Evolutionary conservation across 2,797 vertebrate genomes (phyloP).

Genomic region (Strix occidentalis): DNA sequence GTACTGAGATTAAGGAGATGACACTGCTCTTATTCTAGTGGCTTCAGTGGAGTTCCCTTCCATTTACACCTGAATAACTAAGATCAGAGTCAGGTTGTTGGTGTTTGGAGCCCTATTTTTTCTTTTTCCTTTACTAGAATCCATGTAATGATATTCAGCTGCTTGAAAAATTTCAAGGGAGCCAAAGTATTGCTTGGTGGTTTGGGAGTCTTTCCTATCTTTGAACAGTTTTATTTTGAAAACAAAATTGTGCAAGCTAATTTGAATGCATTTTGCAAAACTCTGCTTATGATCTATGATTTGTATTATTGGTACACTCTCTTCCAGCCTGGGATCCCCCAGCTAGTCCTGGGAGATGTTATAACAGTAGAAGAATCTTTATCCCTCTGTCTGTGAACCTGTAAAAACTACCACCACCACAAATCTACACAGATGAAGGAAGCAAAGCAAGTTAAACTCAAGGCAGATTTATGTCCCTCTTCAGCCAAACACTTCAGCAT

Average conservation of each 20-base stretch:
- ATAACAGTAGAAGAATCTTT: neutral
- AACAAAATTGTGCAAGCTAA: neutral
- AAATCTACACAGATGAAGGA: neutral
- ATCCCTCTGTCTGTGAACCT: neutral
- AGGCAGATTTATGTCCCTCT: neutral
- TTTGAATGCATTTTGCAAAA: neutral
- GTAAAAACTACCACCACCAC: neutral
- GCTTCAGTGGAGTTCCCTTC: neutral
- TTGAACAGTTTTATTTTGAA: slow-evolving; percentile 10
- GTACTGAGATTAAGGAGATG: neutral
- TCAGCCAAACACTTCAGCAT: neutral
- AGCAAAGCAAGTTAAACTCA: neutral
- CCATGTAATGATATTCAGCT: neutral
- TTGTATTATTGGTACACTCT: neutral
- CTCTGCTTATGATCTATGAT: neutral
- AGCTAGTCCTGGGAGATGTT: neutral
- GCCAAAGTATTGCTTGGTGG: neutral
- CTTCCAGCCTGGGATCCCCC: neutral
- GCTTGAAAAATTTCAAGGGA: neutral
- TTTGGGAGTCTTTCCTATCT: neutral
- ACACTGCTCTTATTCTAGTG: neutral
- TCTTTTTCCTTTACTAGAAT: neutral
- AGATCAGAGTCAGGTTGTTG: neutral
- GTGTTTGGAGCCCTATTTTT: neutral
- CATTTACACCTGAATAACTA: neutral